A percentile compares a stretch with the other conserved stretches of the same genome.
phyloP scores from a whole-genome alignment of 2,888 invertebrate genomes.

The Drosophila subquinaria region DNA sequence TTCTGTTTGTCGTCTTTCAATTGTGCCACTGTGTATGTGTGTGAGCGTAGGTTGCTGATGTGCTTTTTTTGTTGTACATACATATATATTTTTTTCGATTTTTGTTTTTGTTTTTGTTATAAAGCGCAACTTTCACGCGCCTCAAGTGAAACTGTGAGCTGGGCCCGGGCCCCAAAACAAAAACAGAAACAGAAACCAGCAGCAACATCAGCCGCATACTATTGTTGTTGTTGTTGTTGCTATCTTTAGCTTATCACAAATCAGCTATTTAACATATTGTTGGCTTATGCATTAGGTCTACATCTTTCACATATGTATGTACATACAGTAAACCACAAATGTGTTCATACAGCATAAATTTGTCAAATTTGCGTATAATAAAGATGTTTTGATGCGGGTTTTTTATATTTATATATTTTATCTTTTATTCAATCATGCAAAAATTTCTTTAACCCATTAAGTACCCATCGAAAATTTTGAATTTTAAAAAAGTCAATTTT shows the following conservation, averaged over 20 bases:
- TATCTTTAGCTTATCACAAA: slow-evolving; percentile 36
- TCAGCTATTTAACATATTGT: slow-evolving; percentile 8
- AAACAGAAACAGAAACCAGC: slow-evolving; percentile 6
- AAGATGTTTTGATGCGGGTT: too few relatives aligned
- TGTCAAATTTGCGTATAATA: too few relatives aligned
- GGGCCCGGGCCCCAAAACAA: slow-evolving; percentile 34
- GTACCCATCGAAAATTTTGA: too few relatives aligned
- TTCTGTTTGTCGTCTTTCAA: slow-evolving; percentile 35
- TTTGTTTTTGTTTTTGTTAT: slow-evolving; percentile 47
- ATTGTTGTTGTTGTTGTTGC: slow-evolving; percentile 4
- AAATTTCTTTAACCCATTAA: too few relatives aligned
- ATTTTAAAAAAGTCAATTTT: too few relatives aligned
- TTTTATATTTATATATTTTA: too few relatives aligned
- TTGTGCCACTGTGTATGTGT: slow-evolving; percentile 26
- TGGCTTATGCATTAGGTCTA: slow-evolving; percentile 4
- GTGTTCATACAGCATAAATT: too few relatives aligned
- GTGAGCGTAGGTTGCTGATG: slow-evolving; percentile 15
- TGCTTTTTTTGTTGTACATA: slow-evolving; percentile 9
- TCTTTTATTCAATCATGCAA: too few relatives aligned
- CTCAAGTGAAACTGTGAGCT: slow-evolving; percentile 74
- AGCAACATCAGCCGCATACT: slow-evolving; percentile 7
- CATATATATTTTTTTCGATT: slow-evolving; percentile 25
- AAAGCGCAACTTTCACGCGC: slow-evolving; percentile 77
- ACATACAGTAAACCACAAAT: too few relatives aligned
- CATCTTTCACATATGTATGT: slow-evolving; percentile 2